phyloP scores from a whole-genome alignment of 2,888 invertebrate genomes.

The Cotesia congregata region DNA sequence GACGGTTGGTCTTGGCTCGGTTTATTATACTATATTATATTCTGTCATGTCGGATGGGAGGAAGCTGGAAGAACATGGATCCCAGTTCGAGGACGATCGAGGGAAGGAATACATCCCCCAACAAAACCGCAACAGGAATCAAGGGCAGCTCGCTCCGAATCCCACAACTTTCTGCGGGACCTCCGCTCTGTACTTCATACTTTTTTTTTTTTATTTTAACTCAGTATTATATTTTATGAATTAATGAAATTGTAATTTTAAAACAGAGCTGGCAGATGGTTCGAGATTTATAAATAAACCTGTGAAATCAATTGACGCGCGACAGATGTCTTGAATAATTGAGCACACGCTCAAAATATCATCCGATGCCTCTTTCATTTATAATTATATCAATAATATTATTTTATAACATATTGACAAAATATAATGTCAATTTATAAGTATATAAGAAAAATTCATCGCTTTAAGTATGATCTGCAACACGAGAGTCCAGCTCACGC shows the following conservation, averaged over 20 bases:
- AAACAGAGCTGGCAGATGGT: too few relatives aligned
- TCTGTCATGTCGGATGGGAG: conserved; percentile 12
- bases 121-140: conserved; percentile 45
- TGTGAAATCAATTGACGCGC: background rate
- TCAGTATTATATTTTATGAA: too few relatives aligned
- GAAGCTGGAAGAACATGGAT: conserved; percentile 22
- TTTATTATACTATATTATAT: background rate
- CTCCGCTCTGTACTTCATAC: too few relatives aligned
- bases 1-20: background rate
- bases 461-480: too few relatives aligned
- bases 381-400: background rate
- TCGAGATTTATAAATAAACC: background rate
- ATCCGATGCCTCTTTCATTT: background rate
- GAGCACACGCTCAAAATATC: background rate
- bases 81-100: conserved; percentile 7
- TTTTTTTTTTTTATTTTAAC: too few relatives aligned
- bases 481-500: too few relatives aligned
- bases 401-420: background rate
- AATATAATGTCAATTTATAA: background rate
- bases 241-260: too few relatives aligned
- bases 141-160: conserved; percentile 39
- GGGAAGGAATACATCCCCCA: conserved; percentile 34
- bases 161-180: conserved; percentile 34
- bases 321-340: background rate
- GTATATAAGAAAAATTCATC: background rate